Conservation (phyloP, 2,113 vertebrate genomes). For the Sinocyclocheilus anshuiensis region DNA sequence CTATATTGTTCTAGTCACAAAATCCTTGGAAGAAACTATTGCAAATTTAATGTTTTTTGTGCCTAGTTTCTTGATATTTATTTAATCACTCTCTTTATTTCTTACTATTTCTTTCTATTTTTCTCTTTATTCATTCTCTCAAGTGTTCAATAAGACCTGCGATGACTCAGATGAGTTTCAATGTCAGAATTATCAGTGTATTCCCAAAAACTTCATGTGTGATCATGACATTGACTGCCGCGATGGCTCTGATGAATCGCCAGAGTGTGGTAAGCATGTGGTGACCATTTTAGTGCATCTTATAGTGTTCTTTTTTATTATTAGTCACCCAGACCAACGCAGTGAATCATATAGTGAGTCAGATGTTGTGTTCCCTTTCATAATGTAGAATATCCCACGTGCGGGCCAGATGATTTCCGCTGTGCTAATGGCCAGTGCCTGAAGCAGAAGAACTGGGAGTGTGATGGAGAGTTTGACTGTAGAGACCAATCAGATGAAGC, state of each 20-base stretch:
- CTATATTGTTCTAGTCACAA: neutral
- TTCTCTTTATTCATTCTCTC: neutral
- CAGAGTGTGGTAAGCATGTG: conserved; percentile 84
- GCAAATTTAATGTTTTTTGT: too few relatives aligned
- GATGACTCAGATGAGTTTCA: conserved; percentile 85
- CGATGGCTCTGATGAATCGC: conserved; percentile 90
- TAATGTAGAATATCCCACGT: conserved; percentile 87
- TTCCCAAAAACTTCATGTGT: conserved; percentile 94
- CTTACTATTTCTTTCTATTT: neutral
- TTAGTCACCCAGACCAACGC: neutral
- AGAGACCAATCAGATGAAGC: conserved; percentile 93
- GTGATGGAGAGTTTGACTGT: conserved; percentile 93
- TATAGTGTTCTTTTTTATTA: neutral
- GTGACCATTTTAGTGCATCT: neutral
- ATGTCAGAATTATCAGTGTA: conserved; percentile 92
- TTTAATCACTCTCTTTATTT: neutral
- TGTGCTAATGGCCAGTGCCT: conserved; percentile 94
- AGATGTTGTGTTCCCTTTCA: neutral
- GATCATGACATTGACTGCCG: conserved; percentile 91
- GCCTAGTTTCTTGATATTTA: neutral
- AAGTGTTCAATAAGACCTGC: conserved; percentile 92
- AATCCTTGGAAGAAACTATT: neutral
- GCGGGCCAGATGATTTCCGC: conserved; percentile 87
- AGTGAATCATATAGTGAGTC: neutral
- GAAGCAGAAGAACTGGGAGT: conserved; percentile 91